Evolutionary conservation across 2,888 invertebrate species (phyloP), one percentile per base, ranked within the genome.

Genomic region (Ypsolopha scabrella): DNA sequence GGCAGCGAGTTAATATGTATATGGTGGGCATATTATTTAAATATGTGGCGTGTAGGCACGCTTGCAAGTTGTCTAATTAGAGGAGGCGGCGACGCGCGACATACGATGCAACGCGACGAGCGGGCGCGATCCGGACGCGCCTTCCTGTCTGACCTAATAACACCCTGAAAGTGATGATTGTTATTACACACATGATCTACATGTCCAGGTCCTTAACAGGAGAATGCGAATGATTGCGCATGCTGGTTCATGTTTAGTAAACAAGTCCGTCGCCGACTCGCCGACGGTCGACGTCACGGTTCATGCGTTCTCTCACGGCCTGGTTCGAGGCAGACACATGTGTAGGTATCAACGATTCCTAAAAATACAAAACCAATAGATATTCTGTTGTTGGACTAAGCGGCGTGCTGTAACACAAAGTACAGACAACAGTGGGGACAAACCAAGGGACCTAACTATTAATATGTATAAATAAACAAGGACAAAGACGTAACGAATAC

Each of bases 71-170:
- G 41, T 36, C 48, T 53, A 54, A 56, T 56, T 56, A 56, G 36
- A 48, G 41, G 43, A 48, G 41, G 48, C 53, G 54, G 47, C 53
- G 56, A 46, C 51, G 56, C 56, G 52, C 53, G 54, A 54, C 56
- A 35, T 48, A 13, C 38, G 13, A 11, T 44, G 47, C 50, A 52
- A 36, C 33, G 13, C 50, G 50, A 34, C 35, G 49, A 38, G 6
- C 14, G 34, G 24, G 34, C 37, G 41, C 44, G 53, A 9, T 11
- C 10, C 11, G 39, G 6, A 35, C 41, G 13, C 24, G 24, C 41
- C 43, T 43, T 13, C 43, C 43, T 13, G 33, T 45, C n/a, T 45
- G 34, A 34, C 45, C 34, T 24, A 48, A 37, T 37, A 37, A 37
- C 47, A 11, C 45, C n/a, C 45, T 8, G n/a, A 13, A 24, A 14